These are phyloP conservation scores for Albula goreensis DNA, from an alignment of 2,113 vertebrate species.

Conservation along the genomic window DNA sequence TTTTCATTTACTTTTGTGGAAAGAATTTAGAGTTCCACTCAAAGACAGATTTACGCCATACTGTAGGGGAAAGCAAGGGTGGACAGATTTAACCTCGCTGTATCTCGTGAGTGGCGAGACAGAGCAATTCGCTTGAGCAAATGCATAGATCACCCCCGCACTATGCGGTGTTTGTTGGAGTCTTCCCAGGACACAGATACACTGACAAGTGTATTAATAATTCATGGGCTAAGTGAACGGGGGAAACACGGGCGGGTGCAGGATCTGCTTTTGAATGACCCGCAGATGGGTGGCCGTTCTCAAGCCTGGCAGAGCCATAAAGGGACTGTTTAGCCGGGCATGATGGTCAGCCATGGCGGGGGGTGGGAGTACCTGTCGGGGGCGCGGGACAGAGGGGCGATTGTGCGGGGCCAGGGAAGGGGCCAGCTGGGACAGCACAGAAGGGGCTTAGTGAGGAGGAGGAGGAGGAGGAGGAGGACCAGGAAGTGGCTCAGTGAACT, in stretches of 20 bases:
- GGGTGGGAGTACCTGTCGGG: conserved; percentile 40
- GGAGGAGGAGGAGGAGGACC: no score
- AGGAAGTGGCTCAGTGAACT: conserved; percentile 40
- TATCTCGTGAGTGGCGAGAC: background rate
- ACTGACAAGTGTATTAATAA: conserved; percentile 5
- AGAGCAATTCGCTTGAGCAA: background rate
- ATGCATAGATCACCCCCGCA: background rate
- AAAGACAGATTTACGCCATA: background rate
- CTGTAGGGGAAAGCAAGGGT: background rate
- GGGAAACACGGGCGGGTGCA: conserved; percentile 1
- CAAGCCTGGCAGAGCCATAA: conserved; percentile 45
- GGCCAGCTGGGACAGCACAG: conserved; percentile 56
- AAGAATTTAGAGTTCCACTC: background rate
- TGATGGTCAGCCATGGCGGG: conserved; percentile 38
- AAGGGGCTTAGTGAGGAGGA: conserved; percentile 50
- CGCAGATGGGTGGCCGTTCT: conserved; percentile 16
- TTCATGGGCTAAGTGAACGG: conserved; percentile 15
- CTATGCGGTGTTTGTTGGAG: background rate
- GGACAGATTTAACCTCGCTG: background rate
- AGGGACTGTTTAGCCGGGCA: conserved; percentile 40
- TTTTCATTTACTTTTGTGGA: background rate
- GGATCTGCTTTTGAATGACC: conserved; percentile 44
- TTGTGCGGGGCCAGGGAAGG: conserved; percentile 37
- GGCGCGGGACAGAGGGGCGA: conserved; percentile 44
- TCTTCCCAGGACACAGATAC: conserved; percentile 16